Base-by-base conservation (phyloP, 2,888 invertebrate species). In the Aleiodes alternator region DNA sequence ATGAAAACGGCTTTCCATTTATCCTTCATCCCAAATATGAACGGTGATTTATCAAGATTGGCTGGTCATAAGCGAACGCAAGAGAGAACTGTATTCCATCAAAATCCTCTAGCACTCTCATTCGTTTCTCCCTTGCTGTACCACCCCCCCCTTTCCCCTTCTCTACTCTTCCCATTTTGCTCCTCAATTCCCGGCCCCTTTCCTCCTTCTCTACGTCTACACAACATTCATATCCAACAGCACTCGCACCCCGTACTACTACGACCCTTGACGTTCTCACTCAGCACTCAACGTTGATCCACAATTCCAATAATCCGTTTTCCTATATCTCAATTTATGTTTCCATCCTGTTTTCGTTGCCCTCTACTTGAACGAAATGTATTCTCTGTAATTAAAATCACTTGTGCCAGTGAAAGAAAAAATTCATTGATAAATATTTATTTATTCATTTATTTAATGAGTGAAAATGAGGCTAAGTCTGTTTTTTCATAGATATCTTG, bases 11-110 rank as follows among this genome's bases (percentile, higher is more conserved):
- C 69, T 66, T 56, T n/a, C 64, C 66, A 57, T 14, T 9, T 50
- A 53, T 11, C 31, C 61, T 69, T 50, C 71, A 71, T 57, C 66
- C 51, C 59, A 76, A 68, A 73, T 74, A 75, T 72, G 70, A 76
- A 66, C 76, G 69, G 70, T 70, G 70, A 79, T 80, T 81, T 79
- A 79, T 80, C 80, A 79, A 79, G 78, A 79, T 80, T 76, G 74
- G 73, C 73, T 61, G 43, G 53, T 50, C 48, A 38, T 14, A 51
- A 57, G 14, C 57, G 14, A 57, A 38, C 56, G 14, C 68, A 57
- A 64, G 64, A 68, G 53, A 57, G 55, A 75, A 71, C 43, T 31
- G 75, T 69, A 75, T 57, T 57, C 61, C 70, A 55, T 31, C 38
- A 50, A 56, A 59, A 61, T 31, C 74, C 59, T 53, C 31, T 38